Percentiles rank a stretch among this genome's conserved stretches.
Conservation (phyloP, 2,797 vertebrate genomes). For the Ataeniobius toweri region DNA sequence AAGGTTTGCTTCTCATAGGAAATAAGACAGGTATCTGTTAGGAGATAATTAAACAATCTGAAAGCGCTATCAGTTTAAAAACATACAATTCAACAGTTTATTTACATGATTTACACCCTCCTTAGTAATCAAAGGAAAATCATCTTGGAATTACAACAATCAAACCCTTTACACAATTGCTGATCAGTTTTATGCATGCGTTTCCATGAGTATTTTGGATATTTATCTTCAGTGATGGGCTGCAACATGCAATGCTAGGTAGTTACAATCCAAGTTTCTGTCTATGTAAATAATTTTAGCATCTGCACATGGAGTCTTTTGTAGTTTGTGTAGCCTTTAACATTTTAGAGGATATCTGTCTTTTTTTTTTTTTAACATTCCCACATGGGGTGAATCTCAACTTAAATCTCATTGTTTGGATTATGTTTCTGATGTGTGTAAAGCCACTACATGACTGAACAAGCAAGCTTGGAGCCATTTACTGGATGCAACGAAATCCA, state of each 20-base stretch:
- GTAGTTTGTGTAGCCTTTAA: not conserved
- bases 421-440: slow-evolving; percentile 7
- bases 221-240: no score
- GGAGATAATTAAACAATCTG: no score
- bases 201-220: no score
- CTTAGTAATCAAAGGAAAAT: no score
- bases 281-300: no score
- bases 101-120: no score
- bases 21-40: not conserved
- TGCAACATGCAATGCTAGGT: no score
- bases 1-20: not conserved
- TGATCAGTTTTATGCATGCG: not conserved
- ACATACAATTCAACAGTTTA: no score
- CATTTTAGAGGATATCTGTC: not conserved
- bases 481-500: not conserved
- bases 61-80: no score
- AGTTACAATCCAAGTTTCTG: no score
- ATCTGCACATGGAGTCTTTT: no score
- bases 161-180: not conserved
- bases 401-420: slow-evolving; percentile 2
- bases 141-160: not conserved
- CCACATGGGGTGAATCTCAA: not conserved
- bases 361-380: not conserved
- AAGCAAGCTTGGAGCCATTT: slow-evolving; percentile 1
- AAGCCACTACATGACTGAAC: slow-evolving; percentile 28